Evolutionary conservation across 2,797 vertebrate genomes (phyloP).

Genomic region (Schizopygopsis pylzovi): DNA sequence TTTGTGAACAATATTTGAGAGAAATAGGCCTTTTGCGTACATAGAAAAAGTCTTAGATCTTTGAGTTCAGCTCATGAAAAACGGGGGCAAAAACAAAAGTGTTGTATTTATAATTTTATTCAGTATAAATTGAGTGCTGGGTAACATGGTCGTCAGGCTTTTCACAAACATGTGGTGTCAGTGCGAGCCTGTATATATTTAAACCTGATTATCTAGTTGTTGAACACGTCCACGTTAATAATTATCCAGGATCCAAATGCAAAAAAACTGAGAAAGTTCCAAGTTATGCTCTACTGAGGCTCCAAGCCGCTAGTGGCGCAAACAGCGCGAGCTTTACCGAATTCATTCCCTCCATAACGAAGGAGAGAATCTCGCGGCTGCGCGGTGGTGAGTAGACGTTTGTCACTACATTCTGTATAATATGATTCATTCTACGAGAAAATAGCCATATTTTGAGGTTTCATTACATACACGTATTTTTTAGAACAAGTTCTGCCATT

Average conservation of each 20-base stretch:
- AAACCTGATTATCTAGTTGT: not conserved
- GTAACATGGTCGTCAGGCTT: no score
- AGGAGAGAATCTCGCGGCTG: constrained; percentile 13
- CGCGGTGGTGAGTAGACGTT: not conserved
- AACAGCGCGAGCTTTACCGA: not conserved
- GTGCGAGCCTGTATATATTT: not conserved
- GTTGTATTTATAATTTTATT: no score
- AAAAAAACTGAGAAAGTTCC: not conserved
- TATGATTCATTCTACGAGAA: not conserved
- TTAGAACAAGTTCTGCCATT: not conserved
- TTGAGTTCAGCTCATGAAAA: no score
- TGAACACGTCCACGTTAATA: not conserved
- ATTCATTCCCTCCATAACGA: not conserved
- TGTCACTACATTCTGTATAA: not conserved
- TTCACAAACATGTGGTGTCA: no score
- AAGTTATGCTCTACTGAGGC: not conserved
- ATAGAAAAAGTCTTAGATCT: no score
- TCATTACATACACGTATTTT: not conserved
- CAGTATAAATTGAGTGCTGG: no score
- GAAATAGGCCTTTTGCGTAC: no score
- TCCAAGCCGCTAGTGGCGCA: not conserved
- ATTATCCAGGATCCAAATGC: no score
- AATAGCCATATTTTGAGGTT: not conserved
- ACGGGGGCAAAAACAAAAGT: no score
- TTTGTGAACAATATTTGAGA: no score